phyloP scores from a whole-genome alignment of 2,888 invertebrate genomes.

The Aporophyla lueneburgensis region DNA sequence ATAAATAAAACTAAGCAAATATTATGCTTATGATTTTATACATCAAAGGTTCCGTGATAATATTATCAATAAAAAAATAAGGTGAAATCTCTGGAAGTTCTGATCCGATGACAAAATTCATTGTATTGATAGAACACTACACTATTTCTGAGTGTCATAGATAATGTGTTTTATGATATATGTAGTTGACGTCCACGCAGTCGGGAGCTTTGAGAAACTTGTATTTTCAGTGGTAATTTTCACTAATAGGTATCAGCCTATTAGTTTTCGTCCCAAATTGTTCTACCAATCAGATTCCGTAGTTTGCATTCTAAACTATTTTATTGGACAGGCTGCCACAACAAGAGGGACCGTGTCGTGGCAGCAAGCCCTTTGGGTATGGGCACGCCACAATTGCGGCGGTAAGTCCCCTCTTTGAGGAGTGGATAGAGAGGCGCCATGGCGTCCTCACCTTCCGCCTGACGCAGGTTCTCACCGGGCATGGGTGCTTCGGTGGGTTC shows the following conservation, averaged over 20 bases:
- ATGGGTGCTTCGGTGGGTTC: too few relatives aligned
- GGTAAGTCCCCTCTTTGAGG: too few relatives aligned
- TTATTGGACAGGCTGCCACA: not conserved
- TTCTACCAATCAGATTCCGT: not conserved
- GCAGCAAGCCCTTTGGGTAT: too few relatives aligned
- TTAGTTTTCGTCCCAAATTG: not conserved
- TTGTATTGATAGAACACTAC: not conserved
- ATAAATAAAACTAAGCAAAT: constrained; percentile 28
- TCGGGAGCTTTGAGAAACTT: not conserved
- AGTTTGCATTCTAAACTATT: not conserved
- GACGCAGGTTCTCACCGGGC: too few relatives aligned
- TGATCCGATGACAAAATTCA: not conserved
- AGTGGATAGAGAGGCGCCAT: too few relatives aligned
- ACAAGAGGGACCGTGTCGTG: constrained; percentile 1
- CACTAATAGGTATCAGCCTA: not conserved
- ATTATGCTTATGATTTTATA: constrained; percentile 4
- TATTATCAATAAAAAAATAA: too few relatives aligned
- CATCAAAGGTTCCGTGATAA: constrained; percentile 9
- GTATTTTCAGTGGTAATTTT: not conserved
- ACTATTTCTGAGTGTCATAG: not conserved
- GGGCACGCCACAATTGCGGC: too few relatives aligned
- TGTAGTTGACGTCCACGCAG: too few relatives aligned
- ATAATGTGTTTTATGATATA: too few relatives aligned
- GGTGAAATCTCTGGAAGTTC: not conserved
- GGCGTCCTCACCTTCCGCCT: too few relatives aligned